Evolutionary conservation across 2,113 vertebrate genomes (phyloP).

Genomic region (Percina caprodes): DNA sequence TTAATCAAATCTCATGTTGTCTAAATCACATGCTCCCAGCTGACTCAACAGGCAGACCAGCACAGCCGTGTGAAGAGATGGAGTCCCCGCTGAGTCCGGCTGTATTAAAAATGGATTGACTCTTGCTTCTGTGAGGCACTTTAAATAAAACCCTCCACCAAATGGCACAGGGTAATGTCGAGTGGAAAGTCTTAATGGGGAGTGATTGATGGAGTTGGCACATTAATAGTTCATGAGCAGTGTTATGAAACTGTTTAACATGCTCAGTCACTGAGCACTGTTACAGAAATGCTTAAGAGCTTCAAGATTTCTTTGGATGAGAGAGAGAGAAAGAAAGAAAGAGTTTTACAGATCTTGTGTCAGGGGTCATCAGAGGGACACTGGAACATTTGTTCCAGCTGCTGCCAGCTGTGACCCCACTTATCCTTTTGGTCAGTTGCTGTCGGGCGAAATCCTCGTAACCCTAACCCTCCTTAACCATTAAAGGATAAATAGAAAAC

Average conservation of each 20-base stretch:
- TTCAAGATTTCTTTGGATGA: neutral
- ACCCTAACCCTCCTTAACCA: no score
- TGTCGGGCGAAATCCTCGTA: neutral
- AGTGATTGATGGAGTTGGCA: conserved; percentile 58
- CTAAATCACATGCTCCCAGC: conserved; percentile 28
- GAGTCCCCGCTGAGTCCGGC: neutral
- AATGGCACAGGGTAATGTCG: conserved; percentile 40
- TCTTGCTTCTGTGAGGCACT: conserved; percentile 42
- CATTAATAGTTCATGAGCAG: conserved; percentile 56
- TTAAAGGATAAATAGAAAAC: no score
- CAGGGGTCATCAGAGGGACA: conserved; percentile 17
- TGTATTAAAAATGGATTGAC: conserved; percentile 62
- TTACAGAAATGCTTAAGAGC: conserved; percentile 5
- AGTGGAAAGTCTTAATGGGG: conserved; percentile 46
- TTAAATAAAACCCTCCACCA: conserved; percentile 41
- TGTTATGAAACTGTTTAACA: conserved; percentile 49
- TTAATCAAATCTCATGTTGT: conserved; percentile 56
- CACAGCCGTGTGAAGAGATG: conserved; percentile 17
- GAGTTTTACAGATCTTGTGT: conserved; percentile 3
- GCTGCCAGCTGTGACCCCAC: conserved; percentile 26
- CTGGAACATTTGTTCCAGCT: conserved; percentile 13
- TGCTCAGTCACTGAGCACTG: conserved; percentile 8
- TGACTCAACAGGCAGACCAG: conserved; percentile 26
- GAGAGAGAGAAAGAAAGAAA: neutral
- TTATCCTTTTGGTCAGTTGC: conserved; percentile 3